Percentiles rank a stretch among this genome's conserved stretches.
phyloP scores from a whole-genome alignment of 2,888 invertebrate genomes.

The Ormyrus rosae region DNA sequence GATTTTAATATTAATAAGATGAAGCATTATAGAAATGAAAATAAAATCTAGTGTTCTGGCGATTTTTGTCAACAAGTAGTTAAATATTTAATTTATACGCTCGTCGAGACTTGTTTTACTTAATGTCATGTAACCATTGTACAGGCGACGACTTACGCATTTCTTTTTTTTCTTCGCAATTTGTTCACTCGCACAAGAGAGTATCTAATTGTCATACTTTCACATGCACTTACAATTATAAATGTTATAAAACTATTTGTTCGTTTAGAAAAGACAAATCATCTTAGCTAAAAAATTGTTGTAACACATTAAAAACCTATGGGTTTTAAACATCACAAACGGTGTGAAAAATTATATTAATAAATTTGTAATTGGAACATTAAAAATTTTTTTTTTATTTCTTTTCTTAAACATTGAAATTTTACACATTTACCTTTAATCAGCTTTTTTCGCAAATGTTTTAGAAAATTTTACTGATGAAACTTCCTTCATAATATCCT shows the following conservation, averaged over 20 bases:
- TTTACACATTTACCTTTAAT: background rate
- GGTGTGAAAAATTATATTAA: conserved; percentile 46
- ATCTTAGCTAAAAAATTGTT: conserved; percentile 45
- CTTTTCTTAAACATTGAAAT: conserved; percentile 25
- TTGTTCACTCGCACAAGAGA: conserved; percentile 55
- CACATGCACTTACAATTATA: conserved; percentile 44
- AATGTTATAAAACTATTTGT: conserved; percentile 51
- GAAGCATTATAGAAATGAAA: conserved; percentile 28
- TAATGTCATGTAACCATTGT: conserved; percentile 38
- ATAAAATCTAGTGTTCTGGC: conserved; percentile 26
- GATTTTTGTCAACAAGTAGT: conserved; percentile 32
- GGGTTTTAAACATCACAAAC: conserved; percentile 37
- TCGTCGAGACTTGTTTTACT: conserved; percentile 47
- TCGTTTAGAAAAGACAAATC: conserved; percentile 43
- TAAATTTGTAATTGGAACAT: conserved; percentile 50
- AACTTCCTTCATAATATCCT: background rate
- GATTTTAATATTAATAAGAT: conserved; percentile 40
- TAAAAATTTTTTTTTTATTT: conserved; percentile 27
- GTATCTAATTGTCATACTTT: conserved; percentile 45
- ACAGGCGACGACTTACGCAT: conserved; percentile 51
- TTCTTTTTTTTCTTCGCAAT: conserved; percentile 51
- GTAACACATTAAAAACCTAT: conserved; percentile 34
- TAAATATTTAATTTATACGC: conserved; percentile 43
- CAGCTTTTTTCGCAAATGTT: background rate
- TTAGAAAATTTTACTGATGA: background rate